Evolutionary conservation across 2,113 vertebrate species (phyloP).

Genomic region (Aspidoscelis tigris): DNA sequence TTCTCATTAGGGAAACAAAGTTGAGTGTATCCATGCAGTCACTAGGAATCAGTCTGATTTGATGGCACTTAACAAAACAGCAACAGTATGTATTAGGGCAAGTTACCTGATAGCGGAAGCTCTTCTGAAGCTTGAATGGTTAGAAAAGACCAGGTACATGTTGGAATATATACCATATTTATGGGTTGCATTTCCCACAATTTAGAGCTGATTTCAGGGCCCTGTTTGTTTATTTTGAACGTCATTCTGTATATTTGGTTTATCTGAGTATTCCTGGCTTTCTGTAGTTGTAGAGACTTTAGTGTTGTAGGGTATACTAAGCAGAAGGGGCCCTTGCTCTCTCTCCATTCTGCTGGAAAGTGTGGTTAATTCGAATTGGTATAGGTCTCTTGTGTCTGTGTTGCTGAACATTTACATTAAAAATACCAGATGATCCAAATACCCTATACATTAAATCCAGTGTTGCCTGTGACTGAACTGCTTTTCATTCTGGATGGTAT

Average conservation of each 20-base stretch:
- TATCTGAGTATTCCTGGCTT: background rate
- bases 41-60: no score
- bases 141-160: background rate
- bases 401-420: background rate
- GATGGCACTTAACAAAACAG: no score
- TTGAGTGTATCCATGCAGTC: no score
- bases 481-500: no score
- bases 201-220: background rate
- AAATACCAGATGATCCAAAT: no score
- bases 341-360: background rate
- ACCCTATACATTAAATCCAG: no score
- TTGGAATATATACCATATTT: background rate
- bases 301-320: background rate
- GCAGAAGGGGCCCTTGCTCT: background rate
- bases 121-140: no score
- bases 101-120: no score
- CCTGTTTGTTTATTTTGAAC: background rate
- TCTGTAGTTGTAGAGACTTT: background rate
- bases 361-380: background rate
- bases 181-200: background rate
- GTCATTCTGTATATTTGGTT: background rate
- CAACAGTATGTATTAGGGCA: no score
- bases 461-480: no score
- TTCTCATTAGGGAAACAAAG: no score
- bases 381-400: no score